Conservation (phyloP, 23 tunicate genomes). For the Styela plicata region DNA sequence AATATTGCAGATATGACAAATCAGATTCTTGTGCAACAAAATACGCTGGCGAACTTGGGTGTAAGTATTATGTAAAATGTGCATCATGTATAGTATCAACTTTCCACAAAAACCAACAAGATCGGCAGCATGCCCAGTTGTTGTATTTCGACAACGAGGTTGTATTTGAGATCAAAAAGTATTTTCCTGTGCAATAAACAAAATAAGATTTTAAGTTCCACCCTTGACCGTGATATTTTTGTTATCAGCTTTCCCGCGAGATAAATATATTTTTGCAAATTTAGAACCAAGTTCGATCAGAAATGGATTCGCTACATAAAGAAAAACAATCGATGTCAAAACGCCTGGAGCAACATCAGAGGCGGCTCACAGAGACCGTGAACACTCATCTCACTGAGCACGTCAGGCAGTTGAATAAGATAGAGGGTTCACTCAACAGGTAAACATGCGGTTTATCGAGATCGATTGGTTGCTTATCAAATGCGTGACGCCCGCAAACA, state of each 20-base stretch:
- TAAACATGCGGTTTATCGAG: neutral
- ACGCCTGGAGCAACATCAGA: constrained; percentile 26
- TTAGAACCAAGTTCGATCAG: constrained; percentile 29
- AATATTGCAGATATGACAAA: constrained; percentile 24
- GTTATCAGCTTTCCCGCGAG: no score
- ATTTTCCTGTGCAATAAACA: no score
- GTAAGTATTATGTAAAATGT: constrained; percentile 22
- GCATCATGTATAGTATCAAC: no score
- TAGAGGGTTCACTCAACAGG: constrained; percentile 28
- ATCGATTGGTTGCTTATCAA: neutral
- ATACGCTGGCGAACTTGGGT: constrained; percentile 16
- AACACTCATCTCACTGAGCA: constrained; percentile 19
- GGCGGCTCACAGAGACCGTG: constrained; percentile 8
- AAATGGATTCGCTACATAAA: constrained; percentile 18
- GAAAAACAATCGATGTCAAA: constrained; percentile 11
- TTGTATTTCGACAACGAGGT: no score
- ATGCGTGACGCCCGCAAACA: neutral
- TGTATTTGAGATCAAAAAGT: no score
- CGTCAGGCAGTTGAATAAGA: constrained; percentile 4
- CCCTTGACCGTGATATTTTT: no score
- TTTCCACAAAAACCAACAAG: no score
- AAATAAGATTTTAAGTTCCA: no score
- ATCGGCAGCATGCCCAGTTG: no score
- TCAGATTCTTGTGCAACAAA: constrained; percentile 29
- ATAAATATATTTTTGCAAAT: neutral